Evolutionary conservation across 2,797 vertebrate genomes (phyloP), one percentile per base, ranked within the genome.

Genomic region (Australoheros facetus): DNA sequence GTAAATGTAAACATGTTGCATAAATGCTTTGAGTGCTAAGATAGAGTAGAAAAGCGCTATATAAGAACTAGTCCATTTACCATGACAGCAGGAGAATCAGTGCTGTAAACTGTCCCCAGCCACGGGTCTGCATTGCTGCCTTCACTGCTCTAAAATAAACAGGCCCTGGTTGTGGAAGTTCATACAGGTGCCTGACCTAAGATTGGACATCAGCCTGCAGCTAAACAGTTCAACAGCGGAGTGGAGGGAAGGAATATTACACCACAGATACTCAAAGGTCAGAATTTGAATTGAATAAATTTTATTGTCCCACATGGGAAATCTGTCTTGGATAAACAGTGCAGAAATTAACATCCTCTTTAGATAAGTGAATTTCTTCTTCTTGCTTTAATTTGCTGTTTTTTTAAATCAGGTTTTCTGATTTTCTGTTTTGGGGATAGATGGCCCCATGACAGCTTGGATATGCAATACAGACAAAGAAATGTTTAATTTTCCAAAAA

Each of bases 101-200:
- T 60, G 48, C 0, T 87, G 85, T 82, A 87, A 80, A 72, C 17
- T 8, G 7, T 66, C 78, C 71, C 45, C 7, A 0, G 5, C 26
- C 17, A 2, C 17, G 4, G 80, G 42, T 66, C 75, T 78, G 66
- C 32, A 77, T 92, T 83, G 86, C 82, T 90, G 70, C 69, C 75
- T 87, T 87, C 90, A 90, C 86, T 83, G 85, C 53, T 73, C 77
- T 57, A 85, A 82, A 78, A 92, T 82, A 93, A 95, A 93, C 78
- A 91, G 71, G 80, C 66, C 58, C 81, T 87, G 83, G 78, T 85
- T 74, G 69, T 80, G 66, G 85, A 88, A 91, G 89, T 96, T 96
- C 95, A 92, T 96, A 95, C 92, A 95, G 94, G 90, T 96, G 94
- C 88, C 89, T 86, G 66, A 75, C 84, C 89, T 90, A 83, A 88